Evolutionary conservation across 2,888 invertebrate species (phyloP).

Genomic region (Drosophila affinis): DNA sequence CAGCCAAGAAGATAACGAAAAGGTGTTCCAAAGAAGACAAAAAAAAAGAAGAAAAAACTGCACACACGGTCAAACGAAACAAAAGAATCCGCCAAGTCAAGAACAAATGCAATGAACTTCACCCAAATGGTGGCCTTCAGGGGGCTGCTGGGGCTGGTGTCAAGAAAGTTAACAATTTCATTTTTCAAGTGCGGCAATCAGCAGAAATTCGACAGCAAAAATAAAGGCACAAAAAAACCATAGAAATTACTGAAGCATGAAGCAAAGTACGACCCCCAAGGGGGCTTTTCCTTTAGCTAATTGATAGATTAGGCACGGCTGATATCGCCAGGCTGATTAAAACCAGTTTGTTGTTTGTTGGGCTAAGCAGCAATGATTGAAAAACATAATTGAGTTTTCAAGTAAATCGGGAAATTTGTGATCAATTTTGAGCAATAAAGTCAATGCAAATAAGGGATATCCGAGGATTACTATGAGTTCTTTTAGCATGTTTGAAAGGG

Average conservation of each 20-base stretch:
- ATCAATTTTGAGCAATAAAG: too few species aligned
- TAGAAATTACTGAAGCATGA: slow-evolving; percentile 1
- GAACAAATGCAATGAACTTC: slow-evolving; percentile 56
- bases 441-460: too few species aligned
- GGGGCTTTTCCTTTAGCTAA: slow-evolving; percentile 20
- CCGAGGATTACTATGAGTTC: too few species aligned
- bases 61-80: slow-evolving; percentile 34
- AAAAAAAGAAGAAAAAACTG: slow-evolving; percentile 20
- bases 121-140: slow-evolving; percentile 55
- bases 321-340: slow-evolving; percentile 27
- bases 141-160: slow-evolving; percentile 18
- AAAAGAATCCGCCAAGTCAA: slow-evolving; percentile 38
- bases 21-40: slow-evolving; percentile 7
- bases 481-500: too few species aligned
- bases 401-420: too few species aligned
- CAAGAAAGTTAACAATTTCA: slow-evolving; percentile 49
- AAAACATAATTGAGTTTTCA: too few species aligned
- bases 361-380: neutral
- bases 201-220: slow-evolving; percentile 30
- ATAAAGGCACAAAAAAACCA: slow-evolving; percentile 13
- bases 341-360: slow-evolving; percentile 27
- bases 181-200: slow-evolving; percentile 44
- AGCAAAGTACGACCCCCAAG: slow-evolving; percentile 18
- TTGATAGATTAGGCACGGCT: slow-evolving; percentile 37
- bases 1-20: slow-evolving; percentile 38